Evolutionary conservation across 2,113 vertebrate genomes (phyloP).

Genomic region (Henicopernis longicauda): DNA sequence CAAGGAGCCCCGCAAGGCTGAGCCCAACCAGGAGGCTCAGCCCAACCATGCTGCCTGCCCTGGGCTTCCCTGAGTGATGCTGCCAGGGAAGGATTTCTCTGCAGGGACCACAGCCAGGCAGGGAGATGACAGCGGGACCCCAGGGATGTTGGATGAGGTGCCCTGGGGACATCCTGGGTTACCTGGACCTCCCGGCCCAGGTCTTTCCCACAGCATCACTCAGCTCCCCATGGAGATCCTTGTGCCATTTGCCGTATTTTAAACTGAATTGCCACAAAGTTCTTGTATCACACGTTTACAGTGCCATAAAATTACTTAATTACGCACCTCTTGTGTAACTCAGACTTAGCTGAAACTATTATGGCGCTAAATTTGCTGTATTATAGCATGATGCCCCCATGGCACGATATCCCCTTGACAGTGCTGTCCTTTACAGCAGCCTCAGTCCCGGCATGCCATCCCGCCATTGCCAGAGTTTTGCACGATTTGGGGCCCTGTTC

Average conservation of each 20-base stretch:
- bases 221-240: background rate
- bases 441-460: background rate
- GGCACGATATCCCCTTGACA: too few species aligned
- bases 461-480: background rate
- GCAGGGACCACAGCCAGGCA: background rate
- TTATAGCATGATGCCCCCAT: background rate
- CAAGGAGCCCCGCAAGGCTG: background rate
- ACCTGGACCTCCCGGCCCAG: background rate
- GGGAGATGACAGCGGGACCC: background rate
- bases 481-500: background rate
- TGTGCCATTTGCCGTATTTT: background rate
- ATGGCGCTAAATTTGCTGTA: background rate
- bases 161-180: background rate
- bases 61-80: background rate
- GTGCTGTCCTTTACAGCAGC: fast-evolving
- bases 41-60: fast-evolving
- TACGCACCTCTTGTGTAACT: background rate
- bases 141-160: background rate
- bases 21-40: background rate
- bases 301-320: background rate
- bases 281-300: fast-evolving
- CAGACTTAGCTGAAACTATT: background rate
- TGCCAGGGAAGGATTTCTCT: background rate
- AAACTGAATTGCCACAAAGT: background rate
- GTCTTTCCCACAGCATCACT: background rate